Conservation (phyloP, 2,113 vertebrate species). For the Centropus bengalensis region DNA sequence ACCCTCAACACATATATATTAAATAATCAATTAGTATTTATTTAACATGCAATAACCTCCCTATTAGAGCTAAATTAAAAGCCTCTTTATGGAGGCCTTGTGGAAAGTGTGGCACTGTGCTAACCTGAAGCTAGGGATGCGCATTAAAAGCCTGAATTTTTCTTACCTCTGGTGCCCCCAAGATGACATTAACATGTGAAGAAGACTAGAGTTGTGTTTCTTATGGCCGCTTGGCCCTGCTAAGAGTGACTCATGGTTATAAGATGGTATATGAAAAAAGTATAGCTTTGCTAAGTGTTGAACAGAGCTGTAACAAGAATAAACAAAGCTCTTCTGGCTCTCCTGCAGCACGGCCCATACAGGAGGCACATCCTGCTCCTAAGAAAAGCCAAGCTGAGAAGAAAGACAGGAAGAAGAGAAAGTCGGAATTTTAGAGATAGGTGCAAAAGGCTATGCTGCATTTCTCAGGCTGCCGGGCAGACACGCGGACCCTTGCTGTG, state of each 20-base stretch:
- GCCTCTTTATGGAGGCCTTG: slow-evolving; percentile 9
- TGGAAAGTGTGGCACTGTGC: not conserved
- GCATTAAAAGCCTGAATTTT: not conserved
- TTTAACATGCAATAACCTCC: slow-evolving; percentile 72
- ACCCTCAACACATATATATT: slow-evolving; percentile 64
- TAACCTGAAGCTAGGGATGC: not conserved
- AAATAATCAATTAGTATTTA: slow-evolving; percentile 79
- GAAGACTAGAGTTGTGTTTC: not conserved
- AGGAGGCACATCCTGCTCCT: not conserved
- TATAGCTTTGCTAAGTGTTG: not conserved
- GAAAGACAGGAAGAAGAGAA: not conserved
- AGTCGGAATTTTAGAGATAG: not conserved
- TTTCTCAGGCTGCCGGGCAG: not conserved
- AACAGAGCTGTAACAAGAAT: not conserved
- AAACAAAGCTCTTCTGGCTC: not conserved
- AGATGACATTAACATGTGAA: not conserved
- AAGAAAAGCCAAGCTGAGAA: not conserved
- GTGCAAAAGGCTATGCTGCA: not conserved
- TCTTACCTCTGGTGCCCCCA: not conserved
- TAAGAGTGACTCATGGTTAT: not conserved
- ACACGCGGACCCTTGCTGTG: not conserved
- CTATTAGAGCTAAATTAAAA: slow-evolving; percentile 62
- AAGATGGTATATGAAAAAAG: not conserved
- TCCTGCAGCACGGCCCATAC: not conserved
- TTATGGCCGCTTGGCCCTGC: not conserved